A percentile compares a stretch with the other conserved stretches of the same genome.
Conservation (phyloP, 1,140 invertebrate species). For the Drepana arcuata region DNA sequence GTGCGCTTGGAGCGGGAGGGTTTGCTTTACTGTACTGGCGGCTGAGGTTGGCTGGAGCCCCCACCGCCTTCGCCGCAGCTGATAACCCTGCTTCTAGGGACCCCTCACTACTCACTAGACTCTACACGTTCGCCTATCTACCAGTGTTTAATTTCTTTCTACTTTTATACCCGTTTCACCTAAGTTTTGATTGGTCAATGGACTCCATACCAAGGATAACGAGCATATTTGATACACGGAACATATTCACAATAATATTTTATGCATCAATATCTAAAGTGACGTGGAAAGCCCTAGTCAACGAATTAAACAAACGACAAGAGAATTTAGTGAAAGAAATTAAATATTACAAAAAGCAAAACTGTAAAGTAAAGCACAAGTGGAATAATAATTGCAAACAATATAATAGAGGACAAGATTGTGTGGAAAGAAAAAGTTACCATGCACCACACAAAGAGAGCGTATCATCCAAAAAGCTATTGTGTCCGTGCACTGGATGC, state of each 20-base stretch:
- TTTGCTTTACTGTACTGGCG: constrained; percentile 75
- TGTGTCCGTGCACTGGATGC: constrained; percentile 70
- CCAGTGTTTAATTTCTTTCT: constrained; percentile 90
- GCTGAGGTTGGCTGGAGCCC: constrained; percentile 75
- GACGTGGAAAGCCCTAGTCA: constrained; percentile 50
- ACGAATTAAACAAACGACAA: constrained; percentile 46
- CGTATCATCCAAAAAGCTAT: constrained; percentile 41
- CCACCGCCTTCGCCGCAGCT: constrained; percentile 87
- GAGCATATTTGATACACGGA: constrained; percentile 81
- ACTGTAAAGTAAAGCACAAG: constrained; percentile 47
- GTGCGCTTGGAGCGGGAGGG: constrained; percentile 73
- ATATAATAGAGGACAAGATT: constrained; percentile 45
- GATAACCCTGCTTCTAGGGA: constrained; percentile 92
- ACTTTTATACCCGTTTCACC: constrained; percentile 83
- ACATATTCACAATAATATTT: constrained; percentile 80
- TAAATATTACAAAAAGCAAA: constrained; percentile 54
- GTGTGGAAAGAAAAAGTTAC: constrained; percentile 48
- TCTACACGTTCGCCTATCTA: constrained; percentile 90
- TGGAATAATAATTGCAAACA: constrained; percentile 54
- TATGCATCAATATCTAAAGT: constrained; percentile 75
- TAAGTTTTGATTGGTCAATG: constrained; percentile 98
- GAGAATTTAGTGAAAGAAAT: constrained; percentile 33
- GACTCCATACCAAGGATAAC: constrained; percentile 89
- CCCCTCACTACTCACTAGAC: constrained; percentile 78
- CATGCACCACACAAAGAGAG: constrained; percentile 46